phyloP scores from a whole-genome alignment of 35 echinoderm and acorn worm species.

The Apostichopus parvimensis region DNA sequence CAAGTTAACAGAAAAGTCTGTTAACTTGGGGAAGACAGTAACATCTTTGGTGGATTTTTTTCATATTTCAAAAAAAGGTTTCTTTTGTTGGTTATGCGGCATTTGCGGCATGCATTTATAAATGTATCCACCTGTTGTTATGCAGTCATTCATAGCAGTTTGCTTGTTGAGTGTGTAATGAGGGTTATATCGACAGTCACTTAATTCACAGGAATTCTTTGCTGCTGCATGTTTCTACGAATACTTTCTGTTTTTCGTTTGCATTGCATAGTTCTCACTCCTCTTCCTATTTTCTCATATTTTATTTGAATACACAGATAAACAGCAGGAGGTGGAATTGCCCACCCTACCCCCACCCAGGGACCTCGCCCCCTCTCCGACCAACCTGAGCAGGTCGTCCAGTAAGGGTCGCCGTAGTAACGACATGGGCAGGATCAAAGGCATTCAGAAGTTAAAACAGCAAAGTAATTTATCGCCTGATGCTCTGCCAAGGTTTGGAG shows the following conservation, averaged over 20 bases:
- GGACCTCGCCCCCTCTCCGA: constrained; percentile 74
- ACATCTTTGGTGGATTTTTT: too few species aligned
- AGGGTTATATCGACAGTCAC: too few species aligned
- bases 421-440: constrained; percentile 66
- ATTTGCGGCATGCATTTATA: too few species aligned
- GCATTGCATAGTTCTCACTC: neutral
- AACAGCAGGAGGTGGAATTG: constrained; percentile 86
- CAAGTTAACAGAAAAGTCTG: too few species aligned
- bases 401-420: constrained; percentile 61
- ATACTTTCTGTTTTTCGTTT: neutral
- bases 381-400: constrained; percentile 69
- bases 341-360: constrained; percentile 63
- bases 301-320: constrained; percentile 65
- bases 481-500: constrained; percentile 75
- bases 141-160: too few species aligned
- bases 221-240: neutral
- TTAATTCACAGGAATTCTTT: too few species aligned
- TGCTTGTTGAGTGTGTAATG: too few species aligned
- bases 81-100: too few species aligned
- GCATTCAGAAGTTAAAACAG: constrained; percentile 72
- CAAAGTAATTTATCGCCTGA: constrained; percentile 65
- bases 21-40: too few species aligned
- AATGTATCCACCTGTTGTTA: too few species aligned
- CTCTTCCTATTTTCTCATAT: neutral
- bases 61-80: too few species aligned